These are phyloP conservation scores for Pterobdella sp. DNA, from an alignment of 2,888 invertebrate species.

Conservation along the genomic window DNA sequence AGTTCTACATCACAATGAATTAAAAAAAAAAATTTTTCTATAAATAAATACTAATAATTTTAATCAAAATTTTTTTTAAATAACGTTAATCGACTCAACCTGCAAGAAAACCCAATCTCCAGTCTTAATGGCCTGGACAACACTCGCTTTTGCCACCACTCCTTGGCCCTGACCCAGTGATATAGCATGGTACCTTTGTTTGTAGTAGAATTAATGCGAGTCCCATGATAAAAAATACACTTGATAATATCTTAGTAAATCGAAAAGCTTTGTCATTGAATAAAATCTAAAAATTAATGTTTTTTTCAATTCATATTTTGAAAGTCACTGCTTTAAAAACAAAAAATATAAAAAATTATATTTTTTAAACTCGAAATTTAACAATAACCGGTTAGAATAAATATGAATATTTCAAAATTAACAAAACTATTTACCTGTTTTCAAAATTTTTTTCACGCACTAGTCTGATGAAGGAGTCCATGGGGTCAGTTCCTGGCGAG, in stretches of 20 bases:
- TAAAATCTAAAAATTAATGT: no score
- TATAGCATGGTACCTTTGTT: conserved; percentile 46
- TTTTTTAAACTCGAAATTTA: no score
- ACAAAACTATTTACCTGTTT: conserved; percentile 42
- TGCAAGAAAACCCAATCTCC: conserved; percentile 54
- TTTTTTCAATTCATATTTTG: no score
- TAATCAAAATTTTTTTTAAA: conserved; percentile 8
- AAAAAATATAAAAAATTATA: no score
- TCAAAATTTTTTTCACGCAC: conserved; percentile 48
- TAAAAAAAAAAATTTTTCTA: conserved; percentile 7
- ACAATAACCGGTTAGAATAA: no score
- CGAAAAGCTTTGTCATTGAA: no score
- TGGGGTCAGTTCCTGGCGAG: conserved; percentile 65
- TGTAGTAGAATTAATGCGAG: conserved; percentile 37
- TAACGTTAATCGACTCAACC: conserved; percentile 40
- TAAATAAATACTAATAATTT: conserved; percentile 9
- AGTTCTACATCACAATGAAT: conserved; percentile 45
- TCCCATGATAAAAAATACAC: not conserved
- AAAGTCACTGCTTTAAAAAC: no score
- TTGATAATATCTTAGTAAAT: no score
- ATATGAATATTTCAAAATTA: not conserved
- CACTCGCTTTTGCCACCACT: conserved; percentile 52
- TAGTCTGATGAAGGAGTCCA: conserved; percentile 51
- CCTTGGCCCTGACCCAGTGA: conserved; percentile 54
- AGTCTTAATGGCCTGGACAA: conserved; percentile 45